Percentiles rank a stretch among this genome's conserved stretches.
Evolutionary conservation across 2,113 vertebrate species (phyloP).

Genomic region (Pipra filicauda): DNA sequence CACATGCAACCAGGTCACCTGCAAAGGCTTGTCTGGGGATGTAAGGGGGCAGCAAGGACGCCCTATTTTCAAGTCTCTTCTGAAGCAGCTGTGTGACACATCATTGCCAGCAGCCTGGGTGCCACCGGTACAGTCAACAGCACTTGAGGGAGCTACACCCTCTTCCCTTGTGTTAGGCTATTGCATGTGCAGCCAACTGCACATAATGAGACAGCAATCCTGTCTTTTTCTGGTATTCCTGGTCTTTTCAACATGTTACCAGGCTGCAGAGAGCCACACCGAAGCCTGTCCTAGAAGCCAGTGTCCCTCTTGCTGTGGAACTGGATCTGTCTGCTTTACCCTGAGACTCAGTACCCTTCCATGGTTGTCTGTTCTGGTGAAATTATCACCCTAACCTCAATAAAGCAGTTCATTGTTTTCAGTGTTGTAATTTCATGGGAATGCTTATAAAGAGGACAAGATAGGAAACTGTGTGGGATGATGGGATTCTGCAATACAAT

Average conservation of each 20-base stretch:
- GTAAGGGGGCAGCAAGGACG: not conserved
- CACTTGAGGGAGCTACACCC: not conserved
- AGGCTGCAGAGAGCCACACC: not conserved
- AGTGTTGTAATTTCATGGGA: not conserved
- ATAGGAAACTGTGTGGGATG: conserved; percentile 16
- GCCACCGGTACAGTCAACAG: fast-evolving
- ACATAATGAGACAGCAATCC: not conserved
- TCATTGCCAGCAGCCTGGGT: not conserved
- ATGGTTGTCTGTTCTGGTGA: not conserved
- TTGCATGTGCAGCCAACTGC: not conserved
- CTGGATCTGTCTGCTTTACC: not conserved
- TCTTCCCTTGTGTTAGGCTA: not conserved
- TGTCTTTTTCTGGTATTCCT: not conserved
- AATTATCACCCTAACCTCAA: not conserved
- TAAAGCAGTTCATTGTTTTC: conserved; percentile 20
- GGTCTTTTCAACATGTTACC: not conserved
- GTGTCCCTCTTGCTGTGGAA: not conserved
- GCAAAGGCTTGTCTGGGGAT: fast-evolving
- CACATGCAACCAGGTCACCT: not conserved
- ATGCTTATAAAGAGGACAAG: conserved; percentile 1
- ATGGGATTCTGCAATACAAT: conserved; percentile 52
- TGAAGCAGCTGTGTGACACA: not conserved
- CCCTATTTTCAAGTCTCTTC: not conserved
- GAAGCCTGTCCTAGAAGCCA: not conserved
- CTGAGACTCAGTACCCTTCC: not conserved